phyloP scores from a whole-genome alignment of 2,113 vertebrate species.

The Fregata magnificens region DNA sequence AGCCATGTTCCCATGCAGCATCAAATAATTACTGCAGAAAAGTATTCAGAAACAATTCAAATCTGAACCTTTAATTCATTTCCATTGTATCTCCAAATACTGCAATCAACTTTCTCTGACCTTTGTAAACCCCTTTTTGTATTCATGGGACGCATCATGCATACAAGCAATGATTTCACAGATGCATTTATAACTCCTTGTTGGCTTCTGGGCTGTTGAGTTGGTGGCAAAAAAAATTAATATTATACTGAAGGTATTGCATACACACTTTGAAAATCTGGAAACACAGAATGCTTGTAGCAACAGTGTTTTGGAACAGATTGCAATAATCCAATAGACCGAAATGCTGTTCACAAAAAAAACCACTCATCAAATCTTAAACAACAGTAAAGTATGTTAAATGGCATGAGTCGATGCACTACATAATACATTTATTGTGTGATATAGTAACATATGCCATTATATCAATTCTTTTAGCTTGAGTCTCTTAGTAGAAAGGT shows the following conservation, averaged over 20 bases:
- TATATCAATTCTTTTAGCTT: not conserved
- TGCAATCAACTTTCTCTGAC: constrained; percentile 12
- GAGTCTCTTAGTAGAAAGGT: not conserved
- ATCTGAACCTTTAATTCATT: not conserved
- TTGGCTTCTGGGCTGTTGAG: not conserved
- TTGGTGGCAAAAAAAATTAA: not conserved
- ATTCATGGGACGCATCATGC: not conserved
- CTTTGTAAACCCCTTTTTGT: not conserved
- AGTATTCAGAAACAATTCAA: not conserved
- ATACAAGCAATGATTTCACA: not conserved
- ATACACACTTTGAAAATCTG: not conserved
- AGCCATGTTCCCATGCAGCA: not conserved
- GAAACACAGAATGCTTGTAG: not conserved
- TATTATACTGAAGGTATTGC: not conserved
- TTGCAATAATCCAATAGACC: not conserved
- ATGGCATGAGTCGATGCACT: not conserved
- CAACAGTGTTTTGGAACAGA: not conserved
- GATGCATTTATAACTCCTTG: not conserved
- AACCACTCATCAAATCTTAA: not conserved
- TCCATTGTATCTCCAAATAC: not conserved
- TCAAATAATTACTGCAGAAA: not conserved
- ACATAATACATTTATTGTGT: not conserved
- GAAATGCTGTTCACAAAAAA: not conserved
- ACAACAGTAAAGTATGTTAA: not conserved
- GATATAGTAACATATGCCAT: not conserved